Evolutionary conservation across 2,113 vertebrate species (phyloP), one percentile per base, ranked within the genome.

Genomic region (Ceuthmochares aereus): DNA sequence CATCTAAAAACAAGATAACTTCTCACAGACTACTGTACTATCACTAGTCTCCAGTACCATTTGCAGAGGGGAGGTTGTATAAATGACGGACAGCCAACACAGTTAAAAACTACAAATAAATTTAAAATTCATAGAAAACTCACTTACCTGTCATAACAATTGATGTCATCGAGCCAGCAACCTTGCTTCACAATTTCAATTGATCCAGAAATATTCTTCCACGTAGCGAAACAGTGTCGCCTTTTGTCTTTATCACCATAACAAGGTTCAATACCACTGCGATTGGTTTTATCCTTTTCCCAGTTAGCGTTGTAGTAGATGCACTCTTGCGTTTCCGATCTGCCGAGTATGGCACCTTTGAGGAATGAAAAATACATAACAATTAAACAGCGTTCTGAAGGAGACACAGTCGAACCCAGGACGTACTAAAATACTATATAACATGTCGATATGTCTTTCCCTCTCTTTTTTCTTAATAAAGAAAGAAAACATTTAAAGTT

Each of bases 141-240:
- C 86, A 21, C 96, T 96, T 80, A 99, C 99, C 99, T 99, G 98
- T 99, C 99, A 42, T 99, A 99, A 96, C 99, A 99, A 97, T 99
- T 99, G 98, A 99, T 98, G 88, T 99, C 99, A 95, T 99, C 99
- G 80, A 99, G 98, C 99, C 99, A 99, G 98, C 99, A 99, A 78
- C 99, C 99, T 95, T 99, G 99, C 96, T 99, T 99, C 73, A 99
- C 99, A 19, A 99, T 98, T 97, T 99, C 99, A 95, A 99, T 98
- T 37, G 98, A 98, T 58, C 99, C 99, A 20, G 99, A 99, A 95
- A 98, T 98, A 89, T 99, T 99, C 98, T 99, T 99, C 99, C 99
- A 99, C 0, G 99, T 99, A 96, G 99, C 99, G 96, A 99, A 99
- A 96, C 99, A 99, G 98, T 99, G 99, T 58, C 98, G 83, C 14